These are phyloP conservation scores for Amphibalanus amphitrite DNA, from an alignment of 1,140 invertebrate species.

Conservation along the genomic window DNA sequence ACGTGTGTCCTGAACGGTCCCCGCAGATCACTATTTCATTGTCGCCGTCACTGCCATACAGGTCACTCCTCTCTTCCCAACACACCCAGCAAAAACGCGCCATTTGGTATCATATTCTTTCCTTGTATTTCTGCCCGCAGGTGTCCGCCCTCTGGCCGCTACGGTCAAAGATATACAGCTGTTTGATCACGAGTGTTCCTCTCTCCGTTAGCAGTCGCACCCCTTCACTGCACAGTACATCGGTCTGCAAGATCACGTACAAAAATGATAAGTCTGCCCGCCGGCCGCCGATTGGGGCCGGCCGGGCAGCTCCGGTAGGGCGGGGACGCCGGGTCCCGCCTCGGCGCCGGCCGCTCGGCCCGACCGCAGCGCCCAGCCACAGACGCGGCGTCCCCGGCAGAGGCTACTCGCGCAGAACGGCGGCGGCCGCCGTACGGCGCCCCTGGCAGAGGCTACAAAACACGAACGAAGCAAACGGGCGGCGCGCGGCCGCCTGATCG, in stretches of 20 bases:
- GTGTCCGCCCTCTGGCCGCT: background rate
- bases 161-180: background rate
- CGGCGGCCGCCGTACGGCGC: background rate
- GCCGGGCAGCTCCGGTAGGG: background rate
- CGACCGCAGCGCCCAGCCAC: too few relatives aligned
- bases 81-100: background rate
- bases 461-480: background rate
- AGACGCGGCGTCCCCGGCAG: background rate
- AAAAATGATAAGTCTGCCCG: background rate
- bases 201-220: background rate
- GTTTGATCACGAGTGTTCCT: background rate
- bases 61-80: background rate
- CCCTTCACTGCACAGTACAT: background rate
- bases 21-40: background rate
- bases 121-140: background rate
- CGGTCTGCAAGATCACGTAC: background rate
- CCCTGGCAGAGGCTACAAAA: background rate
- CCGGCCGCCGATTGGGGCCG: too few relatives aligned
- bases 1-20: background rate
- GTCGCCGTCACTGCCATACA: background rate
- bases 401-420: background rate
- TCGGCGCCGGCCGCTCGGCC: too few relatives aligned
- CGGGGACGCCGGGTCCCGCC: background rate
- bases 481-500: background rate
- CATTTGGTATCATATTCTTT: background rate